Conservation (phyloP, 2,888 invertebrate species). For the Selenia dentaria region DNA sequence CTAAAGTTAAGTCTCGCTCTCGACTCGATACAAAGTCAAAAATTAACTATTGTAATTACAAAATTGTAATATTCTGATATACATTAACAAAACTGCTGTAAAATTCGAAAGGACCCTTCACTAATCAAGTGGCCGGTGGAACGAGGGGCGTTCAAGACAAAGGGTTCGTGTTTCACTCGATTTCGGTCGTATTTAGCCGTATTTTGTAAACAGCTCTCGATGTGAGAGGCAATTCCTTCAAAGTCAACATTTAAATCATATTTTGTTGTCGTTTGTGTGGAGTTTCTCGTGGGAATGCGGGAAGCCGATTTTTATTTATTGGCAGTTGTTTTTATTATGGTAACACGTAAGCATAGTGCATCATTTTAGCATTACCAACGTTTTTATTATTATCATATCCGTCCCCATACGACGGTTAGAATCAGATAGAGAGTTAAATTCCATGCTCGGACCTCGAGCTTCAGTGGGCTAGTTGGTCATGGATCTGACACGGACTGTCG, state of each 20-base stretch:
- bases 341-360: too few relatives aligned
- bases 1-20: constrained; percentile 11
- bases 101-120: constrained; percentile 45
- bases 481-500: too few relatives aligned
- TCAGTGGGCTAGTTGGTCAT: too few relatives aligned
- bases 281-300: constrained; percentile 54
- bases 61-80: constrained; percentile 16
- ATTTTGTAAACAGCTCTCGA: constrained; percentile 77
- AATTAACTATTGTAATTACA: constrained; percentile 24
- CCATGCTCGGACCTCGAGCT: too few relatives aligned
- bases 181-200: constrained; percentile 74
- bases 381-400: too few relatives aligned
- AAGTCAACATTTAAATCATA: constrained; percentile 53
- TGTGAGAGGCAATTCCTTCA: constrained; percentile 50
- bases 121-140: constrained; percentile 52
- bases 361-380: too few relatives aligned
- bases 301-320: neutral
- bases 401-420: too few relatives aligned
- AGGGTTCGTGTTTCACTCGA: constrained; percentile 57
- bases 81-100: constrained; percentile 33
- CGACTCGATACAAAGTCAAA: constrained; percentile 38
- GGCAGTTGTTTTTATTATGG: constrained; percentile 4
- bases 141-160: constrained; percentile 58
- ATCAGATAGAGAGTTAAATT: too few relatives aligned
- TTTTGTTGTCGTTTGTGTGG: constrained; percentile 54